Percentiles rank a stretch among this genome's conserved stretches.
These are phyloP conservation scores for Limnodromus scolopaceus DNA, from an alignment of 2,797 vertebrate genomes.

Conservation along the genomic window DNA sequence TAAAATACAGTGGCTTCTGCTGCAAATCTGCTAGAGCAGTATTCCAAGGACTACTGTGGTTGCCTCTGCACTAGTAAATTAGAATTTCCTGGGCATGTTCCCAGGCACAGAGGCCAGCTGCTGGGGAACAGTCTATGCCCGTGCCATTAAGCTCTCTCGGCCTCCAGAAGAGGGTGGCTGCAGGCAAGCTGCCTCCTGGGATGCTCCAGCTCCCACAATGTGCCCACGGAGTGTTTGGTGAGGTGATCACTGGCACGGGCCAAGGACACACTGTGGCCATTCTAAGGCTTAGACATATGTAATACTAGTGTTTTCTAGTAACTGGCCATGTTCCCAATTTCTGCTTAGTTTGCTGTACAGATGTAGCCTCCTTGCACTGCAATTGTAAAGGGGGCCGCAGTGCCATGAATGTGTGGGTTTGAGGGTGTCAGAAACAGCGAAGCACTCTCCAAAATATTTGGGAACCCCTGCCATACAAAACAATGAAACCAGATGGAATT, in stretches of 20 bases:
- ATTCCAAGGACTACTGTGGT: background rate
- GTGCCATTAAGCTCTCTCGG: background rate
- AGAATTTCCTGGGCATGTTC: background rate
- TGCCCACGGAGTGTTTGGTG: background rate
- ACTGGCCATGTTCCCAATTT: accelerated
- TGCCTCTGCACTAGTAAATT: background rate
- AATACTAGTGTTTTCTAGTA: background rate
- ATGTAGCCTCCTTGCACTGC: background rate
- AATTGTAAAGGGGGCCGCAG: accelerated
- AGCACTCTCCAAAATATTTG: background rate
- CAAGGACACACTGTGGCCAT: background rate
- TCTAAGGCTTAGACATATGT: accelerated
- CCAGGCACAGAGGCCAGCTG: background rate
- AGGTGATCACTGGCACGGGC: background rate
- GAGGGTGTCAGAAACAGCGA: background rate
- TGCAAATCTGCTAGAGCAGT: background rate
- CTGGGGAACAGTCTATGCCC: too few species aligned
- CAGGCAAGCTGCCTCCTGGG: too few species aligned
- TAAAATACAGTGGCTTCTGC: background rate
- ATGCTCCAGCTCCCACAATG: background rate
- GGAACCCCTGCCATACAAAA: background rate
- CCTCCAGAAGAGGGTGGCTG: background rate
- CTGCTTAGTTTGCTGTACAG: background rate
- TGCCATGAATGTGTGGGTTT: background rate
- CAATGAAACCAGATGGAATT: background rate